These are phyloP conservation scores for Helicorthomorpha holstii DNA, from an alignment of 1,140 invertebrate genomes.

Conservation along the genomic window DNA sequence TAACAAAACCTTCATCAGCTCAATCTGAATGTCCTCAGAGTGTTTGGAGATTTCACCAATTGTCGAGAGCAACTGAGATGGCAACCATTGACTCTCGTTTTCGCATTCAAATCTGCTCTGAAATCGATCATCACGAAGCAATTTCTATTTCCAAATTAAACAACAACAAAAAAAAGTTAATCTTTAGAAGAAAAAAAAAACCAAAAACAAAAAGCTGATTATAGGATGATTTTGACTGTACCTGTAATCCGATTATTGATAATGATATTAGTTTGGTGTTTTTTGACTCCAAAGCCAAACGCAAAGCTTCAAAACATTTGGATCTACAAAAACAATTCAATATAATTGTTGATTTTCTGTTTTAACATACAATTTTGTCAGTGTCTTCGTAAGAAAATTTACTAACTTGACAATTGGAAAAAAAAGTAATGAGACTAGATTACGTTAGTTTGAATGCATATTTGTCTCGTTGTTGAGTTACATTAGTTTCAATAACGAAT, in stretches of 20 bases:
- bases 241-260: constrained; percentile 67
- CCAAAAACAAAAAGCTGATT: background rate
- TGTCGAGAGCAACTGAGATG: constrained; percentile 66
- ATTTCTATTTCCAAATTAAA: constrained; percentile 42
- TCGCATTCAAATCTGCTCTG: constrained; percentile 71
- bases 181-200: background rate
- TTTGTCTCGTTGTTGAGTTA: too few relatives aligned
- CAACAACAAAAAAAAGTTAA: background rate
- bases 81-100: constrained; percentile 76
- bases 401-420: too few relatives aligned
- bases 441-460: too few relatives aligned
- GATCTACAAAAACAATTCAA: too few relatives aligned
- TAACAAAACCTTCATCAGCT: constrained; percentile 51
- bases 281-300: constrained; percentile 70
- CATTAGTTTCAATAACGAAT: too few relatives aligned
- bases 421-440: too few relatives aligned
- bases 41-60: constrained; percentile 56
- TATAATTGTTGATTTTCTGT: too few relatives aligned
- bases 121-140: constrained; percentile 74
- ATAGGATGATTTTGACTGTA: constrained; percentile 28
- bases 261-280: constrained; percentile 61
- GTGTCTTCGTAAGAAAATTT: too few relatives aligned
- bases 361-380: too few relatives aligned
- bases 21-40: constrained; percentile 55
- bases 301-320: constrained; percentile 63